These are phyloP conservation scores for Hermatobates lingyangjiaoensis DNA, from an alignment of 1,140 invertebrate genomes.

Conservation along the genomic window DNA sequence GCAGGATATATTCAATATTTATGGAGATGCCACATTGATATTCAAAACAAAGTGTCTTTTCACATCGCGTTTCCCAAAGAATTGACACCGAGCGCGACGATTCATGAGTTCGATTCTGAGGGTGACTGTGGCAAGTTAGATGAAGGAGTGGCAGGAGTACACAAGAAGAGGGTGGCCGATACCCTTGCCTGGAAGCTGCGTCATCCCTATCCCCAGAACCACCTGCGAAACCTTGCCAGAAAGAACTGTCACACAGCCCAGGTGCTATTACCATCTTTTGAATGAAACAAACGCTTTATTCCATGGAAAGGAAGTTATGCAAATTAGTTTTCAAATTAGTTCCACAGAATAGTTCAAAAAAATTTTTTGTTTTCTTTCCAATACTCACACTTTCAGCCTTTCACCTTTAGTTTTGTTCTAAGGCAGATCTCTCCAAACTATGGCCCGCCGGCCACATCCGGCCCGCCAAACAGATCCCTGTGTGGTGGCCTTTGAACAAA, in stretches of 20 bases:
- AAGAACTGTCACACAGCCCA: slow-evolving; percentile 62
- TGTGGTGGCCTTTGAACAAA: too few relatives aligned
- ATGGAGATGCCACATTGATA: slow-evolving; percentile 47
- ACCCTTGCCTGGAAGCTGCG: slow-evolving; percentile 43
- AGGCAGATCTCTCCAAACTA: too few relatives aligned
- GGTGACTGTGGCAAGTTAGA: slow-evolving; percentile 42
- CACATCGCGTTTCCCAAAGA: slow-evolving; percentile 44
- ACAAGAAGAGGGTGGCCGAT: slow-evolving; percentile 28
- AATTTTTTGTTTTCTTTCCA: too few relatives aligned
- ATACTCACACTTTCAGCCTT: too few relatives aligned
- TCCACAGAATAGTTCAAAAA: too few relatives aligned
- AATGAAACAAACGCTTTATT: too few relatives aligned
- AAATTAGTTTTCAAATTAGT: too few relatives aligned
- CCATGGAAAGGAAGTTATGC: too few relatives aligned
- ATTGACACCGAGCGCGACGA: slow-evolving; percentile 25
- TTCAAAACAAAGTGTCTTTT: slow-evolving; percentile 46
- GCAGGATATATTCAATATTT: slow-evolving; percentile 48
- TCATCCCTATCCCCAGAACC: slow-evolving; percentile 69
- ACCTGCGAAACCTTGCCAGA: slow-evolving; percentile 61
- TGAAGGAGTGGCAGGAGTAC: slow-evolving; percentile 31
- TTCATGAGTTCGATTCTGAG: slow-evolving; percentile 7
- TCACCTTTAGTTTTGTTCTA: too few relatives aligned
- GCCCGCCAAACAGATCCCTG: too few relatives aligned
- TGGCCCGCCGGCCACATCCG: too few relatives aligned
- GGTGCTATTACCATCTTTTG: too few relatives aligned